Conservation (phyloP, 2,888 invertebrate species). For the Metalampra italica region DNA sequence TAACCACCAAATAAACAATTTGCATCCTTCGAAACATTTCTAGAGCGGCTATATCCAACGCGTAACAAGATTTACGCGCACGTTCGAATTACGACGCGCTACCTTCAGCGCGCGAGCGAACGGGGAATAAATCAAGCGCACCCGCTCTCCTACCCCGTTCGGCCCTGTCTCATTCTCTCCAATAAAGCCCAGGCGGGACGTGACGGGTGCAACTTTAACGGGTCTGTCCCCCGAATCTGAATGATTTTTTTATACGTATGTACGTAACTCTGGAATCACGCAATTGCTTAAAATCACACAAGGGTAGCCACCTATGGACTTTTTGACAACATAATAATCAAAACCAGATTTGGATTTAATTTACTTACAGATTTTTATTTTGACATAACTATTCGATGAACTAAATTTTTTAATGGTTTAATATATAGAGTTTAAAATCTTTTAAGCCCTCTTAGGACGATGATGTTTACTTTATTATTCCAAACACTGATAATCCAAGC, state of each 20-base stretch:
- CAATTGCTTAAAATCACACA: too few relatives aligned
- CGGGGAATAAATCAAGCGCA: slow-evolving; percentile 53
- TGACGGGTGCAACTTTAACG: slow-evolving; percentile 39
- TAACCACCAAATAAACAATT: too few relatives aligned
- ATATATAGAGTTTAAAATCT: neutral
- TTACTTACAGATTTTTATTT: too few relatives aligned
- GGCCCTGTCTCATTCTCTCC: slow-evolving; percentile 40
- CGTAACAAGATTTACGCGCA: slow-evolving; percentile 48
- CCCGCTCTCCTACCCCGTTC: slow-evolving; percentile 22
- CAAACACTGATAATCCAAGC: slow-evolving; percentile 45
- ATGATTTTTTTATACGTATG: slow-evolving; percentile 20
- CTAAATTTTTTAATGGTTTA: too few relatives aligned
- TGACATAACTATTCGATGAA: too few relatives aligned
- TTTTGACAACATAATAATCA: too few relatives aligned
- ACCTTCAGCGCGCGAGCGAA: slow-evolving; percentile 43
- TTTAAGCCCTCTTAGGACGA: neutral
- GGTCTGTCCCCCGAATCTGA: slow-evolving; percentile 13
- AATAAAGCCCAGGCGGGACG: slow-evolving; percentile 37
- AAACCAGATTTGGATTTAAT: neutral
- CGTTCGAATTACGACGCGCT: slow-evolving; percentile 48
- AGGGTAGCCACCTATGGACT: too few relatives aligned
- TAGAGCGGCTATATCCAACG: slow-evolving; percentile 7
- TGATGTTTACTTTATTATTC: slow-evolving; percentile 30
- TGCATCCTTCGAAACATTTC: neutral
- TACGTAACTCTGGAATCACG: neutral